phyloP scores from a whole-genome alignment of 2,888 invertebrate genomes.

The Callyntrura sp. region DNA sequence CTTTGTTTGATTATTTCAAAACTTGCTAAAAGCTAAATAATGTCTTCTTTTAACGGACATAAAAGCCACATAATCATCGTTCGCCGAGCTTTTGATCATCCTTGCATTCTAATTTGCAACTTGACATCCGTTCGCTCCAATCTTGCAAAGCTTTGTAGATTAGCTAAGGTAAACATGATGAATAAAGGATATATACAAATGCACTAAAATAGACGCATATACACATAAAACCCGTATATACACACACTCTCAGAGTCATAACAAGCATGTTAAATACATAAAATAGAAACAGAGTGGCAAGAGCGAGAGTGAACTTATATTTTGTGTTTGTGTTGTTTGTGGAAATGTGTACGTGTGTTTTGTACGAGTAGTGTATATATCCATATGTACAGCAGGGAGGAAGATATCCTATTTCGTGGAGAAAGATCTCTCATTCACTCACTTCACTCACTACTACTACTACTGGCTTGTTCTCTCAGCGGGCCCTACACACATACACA shows the following conservation, averaged over 20 bases:
- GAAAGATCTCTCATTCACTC: constrained; percentile 4
- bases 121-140: constrained; percentile 51
- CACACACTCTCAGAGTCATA: no score
- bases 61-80: constrained; percentile 53
- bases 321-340: constrained; percentile 9
- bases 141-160: constrained; percentile 52
- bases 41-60: constrained; percentile 49
- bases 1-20: constrained; percentile 53
- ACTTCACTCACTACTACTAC: not conserved
- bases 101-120: constrained; percentile 61
- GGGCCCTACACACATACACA: not conserved
- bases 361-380: not conserved
- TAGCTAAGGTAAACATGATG: constrained; percentile 39
- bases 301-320: not conserved
- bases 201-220: no score
- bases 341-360: no score
- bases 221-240: no score
- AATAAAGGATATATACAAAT: constrained; percentile 14
- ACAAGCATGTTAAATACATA: not conserved
- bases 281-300: not conserved
- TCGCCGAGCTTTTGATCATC: constrained; percentile 59
- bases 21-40: constrained; percentile 53
- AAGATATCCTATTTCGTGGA: not conserved
- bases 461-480: not conserved
- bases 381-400: not conserved